Base-by-base conservation (phyloP, 2,888 invertebrate species). In the Graphium colonna region DNA sequence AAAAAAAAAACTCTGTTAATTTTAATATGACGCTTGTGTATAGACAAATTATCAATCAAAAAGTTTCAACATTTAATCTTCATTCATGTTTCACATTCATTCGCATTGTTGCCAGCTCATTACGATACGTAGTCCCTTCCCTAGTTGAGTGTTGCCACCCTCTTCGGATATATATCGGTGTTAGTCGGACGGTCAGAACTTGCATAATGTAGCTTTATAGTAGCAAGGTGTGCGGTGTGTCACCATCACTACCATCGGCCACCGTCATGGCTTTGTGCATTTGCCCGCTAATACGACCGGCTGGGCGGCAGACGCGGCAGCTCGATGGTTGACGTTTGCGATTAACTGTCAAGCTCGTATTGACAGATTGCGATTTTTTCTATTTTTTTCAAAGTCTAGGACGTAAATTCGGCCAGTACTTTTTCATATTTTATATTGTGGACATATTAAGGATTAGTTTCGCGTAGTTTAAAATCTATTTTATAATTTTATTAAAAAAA, bases 211-310 rank as follows among this genome's bases (percentile, higher is more conserved):
- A 51, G 53, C 65, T 65, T 64, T 67, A 21, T 65, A 71, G 65
- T 75, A 73, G 78, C 77, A 64, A 69, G 79, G 81, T 77, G 78
- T 73, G 67, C 65, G 65, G 73, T 67, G 62, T 60, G 62, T 63
- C 69, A 67, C 68, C 63, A 69, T 71, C 70, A 62, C 62, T 58
- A 56, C 44, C 47, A 54, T 50, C 54, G 49, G 49, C 44, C 45
- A 58, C 60, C 57, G 57, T 64, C 67, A 63, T 57, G 56, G 68
- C 69, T 69, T 69, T 60, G 21, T 21, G 65, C 71, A 61, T 62
- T 63, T 69, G 67, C 73, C 75, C 71, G 73, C 65, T 67, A 69
- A 73, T 66, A 65, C 75, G 3, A 73, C 67, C 65, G 69, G 71
- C 67, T 68, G 64, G 75, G 73, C 75, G 65, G 69, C 62, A 64